Evolutionary conservation across 2,797 vertebrate species (phyloP).

Genomic region (Bufotes viridis): DNA sequence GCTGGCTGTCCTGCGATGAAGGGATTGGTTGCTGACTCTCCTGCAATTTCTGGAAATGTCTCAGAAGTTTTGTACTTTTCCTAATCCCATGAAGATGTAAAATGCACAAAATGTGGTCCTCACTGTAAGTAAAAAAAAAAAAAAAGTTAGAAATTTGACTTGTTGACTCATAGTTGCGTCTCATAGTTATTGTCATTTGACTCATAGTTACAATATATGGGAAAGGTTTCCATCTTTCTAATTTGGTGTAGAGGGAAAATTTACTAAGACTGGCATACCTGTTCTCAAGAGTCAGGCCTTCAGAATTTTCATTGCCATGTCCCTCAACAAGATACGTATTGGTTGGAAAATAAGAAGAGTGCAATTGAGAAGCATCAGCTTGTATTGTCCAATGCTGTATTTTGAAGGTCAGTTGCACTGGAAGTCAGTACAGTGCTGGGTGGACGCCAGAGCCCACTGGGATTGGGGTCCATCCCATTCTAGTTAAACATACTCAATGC

Average conservation of each 20-base stretch:
- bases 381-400: too few species aligned
- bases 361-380: too few species aligned
- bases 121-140: constrained; percentile 10
- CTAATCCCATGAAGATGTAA: constrained; percentile 35
- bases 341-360: too few species aligned
- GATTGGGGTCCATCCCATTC: not conserved
- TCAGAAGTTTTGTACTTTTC: constrained; percentile 2
- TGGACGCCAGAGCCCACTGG: not conserved
- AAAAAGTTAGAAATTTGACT: not conserved
- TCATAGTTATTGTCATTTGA: too few species aligned
- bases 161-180: not conserved
- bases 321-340: too few species aligned
- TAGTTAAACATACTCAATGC: not conserved
- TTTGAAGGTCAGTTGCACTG: too few species aligned
- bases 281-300: too few species aligned
- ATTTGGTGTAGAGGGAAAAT: too few species aligned
- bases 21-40: not conserved
- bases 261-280: too few species aligned
- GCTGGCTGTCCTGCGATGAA: not conserved
- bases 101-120: constrained; percentile 41
- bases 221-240: too few species aligned
- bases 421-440: not conserved
- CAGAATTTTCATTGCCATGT: too few species aligned
- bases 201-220: too few species aligned
- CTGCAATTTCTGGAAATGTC: constrained; percentile 39